A percentile compares a stretch with the other conserved stretches of the same genome.
These are phyloP conservation scores for Empis livida DNA, from an alignment of 2,888 invertebrate genomes.

Conservation along the genomic window DNA sequence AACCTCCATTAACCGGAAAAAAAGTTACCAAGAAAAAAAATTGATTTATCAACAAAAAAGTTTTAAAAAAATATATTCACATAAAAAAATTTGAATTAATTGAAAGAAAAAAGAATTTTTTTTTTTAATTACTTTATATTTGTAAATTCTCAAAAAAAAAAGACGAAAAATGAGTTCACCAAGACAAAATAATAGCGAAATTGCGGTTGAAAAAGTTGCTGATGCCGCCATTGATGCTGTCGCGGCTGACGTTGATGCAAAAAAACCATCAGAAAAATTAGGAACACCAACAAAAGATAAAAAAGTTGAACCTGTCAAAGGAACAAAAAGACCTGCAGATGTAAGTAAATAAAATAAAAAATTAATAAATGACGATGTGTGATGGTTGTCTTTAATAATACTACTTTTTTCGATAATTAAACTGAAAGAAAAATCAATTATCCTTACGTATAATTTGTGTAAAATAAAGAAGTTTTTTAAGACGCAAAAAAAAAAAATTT, in stretches of 20 bases:
- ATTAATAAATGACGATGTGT: not conserved
- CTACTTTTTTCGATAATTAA: too few species aligned
- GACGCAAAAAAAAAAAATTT: not conserved
- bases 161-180: slow-evolving; percentile 52
- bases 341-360: slow-evolving; percentile 41
- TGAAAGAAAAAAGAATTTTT: not conserved
- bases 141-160: slow-evolving; percentile 12
- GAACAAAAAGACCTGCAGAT: slow-evolving; percentile 68
- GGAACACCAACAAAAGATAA: slow-evolving; percentile 54
- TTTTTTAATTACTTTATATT: slow-evolving; percentile 1
- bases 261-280: slow-evolving; percentile 13
- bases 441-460: not conserved
- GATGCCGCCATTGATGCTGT: slow-evolving; percentile 28
- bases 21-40: too few species aligned
- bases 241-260: slow-evolving; percentile 10
- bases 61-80: not conserved
- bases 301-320: slow-evolving; percentile 41
- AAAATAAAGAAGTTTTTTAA: too few species aligned
- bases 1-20: too few species aligned
- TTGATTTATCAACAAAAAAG: too few species aligned
- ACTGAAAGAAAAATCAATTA: slow-evolving; percentile 4
- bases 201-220: slow-evolving; percentile 59
- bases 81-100: not conserved
- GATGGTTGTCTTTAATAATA: too few species aligned
- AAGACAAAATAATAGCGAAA: slow-evolving; percentile 62